These are phyloP conservation scores for Lithophane leautieri DNA, from an alignment of 2,888 invertebrate species.

Conservation along the genomic window DNA sequence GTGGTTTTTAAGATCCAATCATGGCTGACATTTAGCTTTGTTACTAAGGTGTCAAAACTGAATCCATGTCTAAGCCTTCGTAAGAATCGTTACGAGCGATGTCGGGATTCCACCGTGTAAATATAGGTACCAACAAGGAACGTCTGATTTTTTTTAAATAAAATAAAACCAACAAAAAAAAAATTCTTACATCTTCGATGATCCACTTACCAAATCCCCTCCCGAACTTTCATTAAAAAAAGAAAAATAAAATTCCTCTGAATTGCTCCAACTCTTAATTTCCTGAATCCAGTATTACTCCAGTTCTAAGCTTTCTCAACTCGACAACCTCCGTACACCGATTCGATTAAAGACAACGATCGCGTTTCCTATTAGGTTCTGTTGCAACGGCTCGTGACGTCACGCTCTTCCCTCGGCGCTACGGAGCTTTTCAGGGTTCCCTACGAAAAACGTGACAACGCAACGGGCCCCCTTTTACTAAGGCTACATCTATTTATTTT, in stretches of 20 bases:
- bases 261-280: conserved; percentile 51
- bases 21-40: neutral
- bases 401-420: conserved; percentile 72
- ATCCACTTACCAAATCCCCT: conserved; percentile 16
- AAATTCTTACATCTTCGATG: too few species aligned
- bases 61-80: neutral
- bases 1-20: too few species aligned
- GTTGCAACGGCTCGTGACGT: conserved; percentile 82
- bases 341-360: conserved; percentile 87
- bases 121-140: accelerated
- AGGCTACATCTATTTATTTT: neutral
- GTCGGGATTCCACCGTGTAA: neutral
- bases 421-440: conserved; percentile 55
- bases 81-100: neutral
- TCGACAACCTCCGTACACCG: conserved; percentile 70
- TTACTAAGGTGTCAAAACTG: neutral
- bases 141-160: too few species aligned
- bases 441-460: neutral
- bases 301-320: conserved; percentile 57
- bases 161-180: too few species aligned
- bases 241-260: conserved; percentile 25
- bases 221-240: conserved; percentile 21
- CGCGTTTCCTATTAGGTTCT: conserved; percentile 85
- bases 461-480: accelerated
- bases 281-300: conserved; percentile 59